A percentile compares a stretch with the other conserved stretches of the same genome.
phyloP scores from a whole-genome alignment of 2,113 vertebrate genomes.

The Halcyon malimbica region DNA sequence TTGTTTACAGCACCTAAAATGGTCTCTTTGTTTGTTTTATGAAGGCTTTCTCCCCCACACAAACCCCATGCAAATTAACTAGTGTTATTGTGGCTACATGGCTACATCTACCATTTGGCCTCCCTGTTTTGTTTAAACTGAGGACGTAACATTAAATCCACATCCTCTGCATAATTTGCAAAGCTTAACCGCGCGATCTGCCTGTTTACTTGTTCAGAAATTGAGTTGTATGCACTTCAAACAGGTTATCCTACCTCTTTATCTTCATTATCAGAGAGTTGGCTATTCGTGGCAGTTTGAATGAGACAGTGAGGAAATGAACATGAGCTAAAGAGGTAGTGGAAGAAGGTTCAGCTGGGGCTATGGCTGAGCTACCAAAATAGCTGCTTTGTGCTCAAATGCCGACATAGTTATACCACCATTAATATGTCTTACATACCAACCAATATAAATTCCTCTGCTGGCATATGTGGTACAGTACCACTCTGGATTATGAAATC shows the following conservation, averaged over 20 bases:
- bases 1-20: conserved; percentile 3
- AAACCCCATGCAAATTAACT: conserved; percentile 11
- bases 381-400: background rate
- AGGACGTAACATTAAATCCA: background rate
- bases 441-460: background rate
- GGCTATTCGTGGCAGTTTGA: background rate
- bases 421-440: background rate
- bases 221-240: background rate
- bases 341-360: background rate
- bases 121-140: background rate
- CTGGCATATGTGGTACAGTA: background rate
- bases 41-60: background rate
- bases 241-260: background rate
- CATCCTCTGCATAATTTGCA: background rate
- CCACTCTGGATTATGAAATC: background rate
- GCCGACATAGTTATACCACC: background rate
- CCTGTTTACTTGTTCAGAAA: background rate
- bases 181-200: background rate
- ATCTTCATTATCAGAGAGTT: background rate
- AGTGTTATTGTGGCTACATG: background rate
- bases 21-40: conserved; percentile 33
- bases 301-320: background rate
- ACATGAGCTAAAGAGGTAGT: background rate
- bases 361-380: background rate
- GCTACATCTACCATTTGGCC: background rate